Percentiles rank a stretch among this genome's conserved stretches.
Evolutionary conservation across 2,797 vertebrate genomes (phyloP).

Genomic region (Macrochelys suwanniensis): DNA sequence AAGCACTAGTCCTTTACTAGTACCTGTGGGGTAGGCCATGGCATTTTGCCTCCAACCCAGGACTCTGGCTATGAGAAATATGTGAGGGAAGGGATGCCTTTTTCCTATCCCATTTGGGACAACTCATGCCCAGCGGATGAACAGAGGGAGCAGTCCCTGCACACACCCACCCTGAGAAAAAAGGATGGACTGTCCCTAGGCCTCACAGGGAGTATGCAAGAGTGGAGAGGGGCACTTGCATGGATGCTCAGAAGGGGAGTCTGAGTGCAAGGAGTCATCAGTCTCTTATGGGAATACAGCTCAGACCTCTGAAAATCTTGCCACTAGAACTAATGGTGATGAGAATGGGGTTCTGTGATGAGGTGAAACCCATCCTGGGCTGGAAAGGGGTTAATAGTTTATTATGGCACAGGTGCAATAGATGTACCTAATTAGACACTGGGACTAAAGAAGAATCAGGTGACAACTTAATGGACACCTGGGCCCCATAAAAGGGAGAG

Average conservation of each 20-base stretch:
- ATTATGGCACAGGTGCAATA: too few relatives aligned
- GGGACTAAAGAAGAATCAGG: too few relatives aligned
- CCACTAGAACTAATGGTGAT: neutral
- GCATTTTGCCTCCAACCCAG: too few relatives aligned
- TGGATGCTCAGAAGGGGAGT: neutral
- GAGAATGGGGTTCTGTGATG: accelerated
- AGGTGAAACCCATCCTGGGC: too few relatives aligned
- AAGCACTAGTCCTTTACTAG: neutral
- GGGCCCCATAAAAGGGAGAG: too few relatives aligned
- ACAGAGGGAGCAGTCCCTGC: neutral
- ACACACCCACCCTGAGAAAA: neutral
- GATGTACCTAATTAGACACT: too few relatives aligned
- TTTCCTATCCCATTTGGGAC: neutral
- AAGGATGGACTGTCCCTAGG: neutral
- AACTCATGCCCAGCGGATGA: neutral
- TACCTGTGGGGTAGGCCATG: neutral
- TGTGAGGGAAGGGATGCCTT: neutral
- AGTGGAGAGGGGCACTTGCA: neutral
- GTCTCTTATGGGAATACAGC: neutral
- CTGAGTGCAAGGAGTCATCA: accelerated
- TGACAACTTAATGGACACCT: too few relatives aligned
- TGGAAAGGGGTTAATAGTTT: too few relatives aligned
- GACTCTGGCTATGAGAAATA: too few relatives aligned
- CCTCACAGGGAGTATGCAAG: neutral
- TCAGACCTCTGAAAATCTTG: too few relatives aligned